Base-by-base conservation (phyloP, 2,797 vertebrate species). In the Chrosomus eos region DNA sequence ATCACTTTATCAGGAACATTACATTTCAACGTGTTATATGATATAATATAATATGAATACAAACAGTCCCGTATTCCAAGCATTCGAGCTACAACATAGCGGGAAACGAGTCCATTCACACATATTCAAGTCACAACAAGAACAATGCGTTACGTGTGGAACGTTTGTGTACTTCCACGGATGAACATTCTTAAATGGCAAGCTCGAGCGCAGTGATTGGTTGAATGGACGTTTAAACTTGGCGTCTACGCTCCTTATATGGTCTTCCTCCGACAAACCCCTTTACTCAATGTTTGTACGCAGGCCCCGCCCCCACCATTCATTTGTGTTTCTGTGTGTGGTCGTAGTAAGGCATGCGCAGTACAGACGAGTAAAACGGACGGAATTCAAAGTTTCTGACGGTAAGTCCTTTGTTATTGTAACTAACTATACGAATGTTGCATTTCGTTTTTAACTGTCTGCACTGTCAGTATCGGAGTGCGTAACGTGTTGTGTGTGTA, bases 381-480 rank as follows among this genome's bases (percentile, higher is more conserved):
- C 90, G 95, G 91, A 93, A 95, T 95, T 95, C 94, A 95, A 95
- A 95, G 94, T 95, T 95, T 92, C 92, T 83, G 93, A 90, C 88
- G 90, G 91, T 95, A 94, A 95, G 95, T 92, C 62, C 84, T 51
- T 73, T 88, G 38, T 90, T 92, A 84, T 89, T 89, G 73, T 28
- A 6, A 86, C 71, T 64, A 53, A 48, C 40, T 21, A 5, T 6
- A 66, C 53, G 16, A 53, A 66, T 53, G 76, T n/a, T 14, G 1
- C 7, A 26, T 23, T 18, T 43, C 1, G 1, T 73, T 48, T 48
- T 26, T 7, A 72, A 64, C 4, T 5, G 31, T 11, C 2, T 2
- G 14, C 18, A 11, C 21, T 70, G 18, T 26, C 26, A 4, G 28
- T 4, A 2, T 70, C 2, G 7, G 48, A 11, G 26, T 8, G 23